A percentile compares a stretch with the other conserved stretches of the same genome.
Conservation (phyloP, 1,140 invertebrate genomes). For the Ceratitis capitata region DNA sequence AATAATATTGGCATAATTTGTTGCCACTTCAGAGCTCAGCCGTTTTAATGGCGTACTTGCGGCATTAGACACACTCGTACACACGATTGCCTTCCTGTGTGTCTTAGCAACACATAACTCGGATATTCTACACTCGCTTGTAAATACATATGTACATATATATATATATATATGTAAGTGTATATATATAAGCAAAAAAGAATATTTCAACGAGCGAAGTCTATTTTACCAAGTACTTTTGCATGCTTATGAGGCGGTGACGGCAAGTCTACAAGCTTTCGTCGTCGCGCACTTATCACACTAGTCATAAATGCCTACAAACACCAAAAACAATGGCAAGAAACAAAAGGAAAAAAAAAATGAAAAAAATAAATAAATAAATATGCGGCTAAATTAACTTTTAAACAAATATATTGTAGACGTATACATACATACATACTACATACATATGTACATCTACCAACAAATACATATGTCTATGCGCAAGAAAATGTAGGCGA, state of each 20-base stretch:
- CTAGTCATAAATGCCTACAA: background rate
- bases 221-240: background rate
- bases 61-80: background rate
- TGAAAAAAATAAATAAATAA: no score
- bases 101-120: no score
- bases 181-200: background rate
- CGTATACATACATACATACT: background rate
- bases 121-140: no score
- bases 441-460: background rate
- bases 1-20: no score
- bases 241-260: background rate
- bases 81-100: no score
- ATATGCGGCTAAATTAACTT: constrained; percentile 1
- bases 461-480: background rate
- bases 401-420: background rate
- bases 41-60: background rate
- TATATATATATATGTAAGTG: background rate
- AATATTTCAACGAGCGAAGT: no score
- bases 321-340: background rate
- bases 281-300: constrained; percentile 10
- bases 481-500: background rate
- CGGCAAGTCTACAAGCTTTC: background rate
- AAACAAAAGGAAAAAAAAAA: no score
- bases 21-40: no score
- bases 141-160: no score